A percentile compares a stretch with the other conserved stretches of the same genome.
These are phyloP conservation scores for Andrena hattorfiana DNA, from an alignment of 2,888 invertebrate genomes.

Conservation along the genomic window DNA sequence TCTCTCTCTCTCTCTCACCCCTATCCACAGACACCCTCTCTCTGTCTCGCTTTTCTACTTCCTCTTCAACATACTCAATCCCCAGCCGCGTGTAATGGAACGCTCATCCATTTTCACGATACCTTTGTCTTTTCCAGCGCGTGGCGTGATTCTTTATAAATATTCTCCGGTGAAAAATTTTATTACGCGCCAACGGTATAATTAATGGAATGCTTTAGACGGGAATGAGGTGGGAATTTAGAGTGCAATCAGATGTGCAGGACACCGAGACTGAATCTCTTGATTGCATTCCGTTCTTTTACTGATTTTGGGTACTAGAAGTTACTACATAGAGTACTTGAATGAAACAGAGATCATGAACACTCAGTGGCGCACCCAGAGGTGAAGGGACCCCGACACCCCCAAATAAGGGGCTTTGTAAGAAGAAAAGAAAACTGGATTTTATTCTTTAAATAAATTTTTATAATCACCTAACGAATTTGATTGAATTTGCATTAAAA, in stretches of 20 bases:
- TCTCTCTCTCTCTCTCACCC: slow-evolving; percentile 11
- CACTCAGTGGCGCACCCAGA: too few species aligned
- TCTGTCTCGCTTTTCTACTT: slow-evolving; percentile 29
- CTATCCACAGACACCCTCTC: slow-evolving; percentile 10
- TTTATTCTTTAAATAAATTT: too few species aligned
- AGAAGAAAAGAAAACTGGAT: too few species aligned
- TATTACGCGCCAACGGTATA: slow-evolving; percentile 24
- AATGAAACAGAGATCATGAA: too few species aligned
- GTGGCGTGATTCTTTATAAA: slow-evolving; percentile 43
- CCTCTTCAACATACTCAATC: slow-evolving; percentile 6
- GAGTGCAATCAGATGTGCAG: too few species aligned
- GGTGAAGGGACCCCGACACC: too few species aligned
- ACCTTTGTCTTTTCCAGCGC: slow-evolving; percentile 43
- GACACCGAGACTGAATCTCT: too few species aligned
- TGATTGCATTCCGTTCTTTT: background rate
- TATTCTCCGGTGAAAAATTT: slow-evolving; percentile 35
- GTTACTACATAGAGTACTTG: too few species aligned
- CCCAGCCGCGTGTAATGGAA: slow-evolving; percentile 61
- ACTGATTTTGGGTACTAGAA: too few species aligned
- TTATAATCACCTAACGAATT: too few species aligned
- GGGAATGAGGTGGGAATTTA: slow-evolving; percentile 5
- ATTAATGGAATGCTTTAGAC: slow-evolving; percentile 21
- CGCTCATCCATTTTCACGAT: slow-evolving; percentile 61
- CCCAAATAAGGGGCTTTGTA: too few species aligned
- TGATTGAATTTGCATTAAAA: too few species aligned